Evolutionary conservation across 1,140 invertebrate genomes (phyloP).

Genomic region (Drosophila truncata): DNA sequence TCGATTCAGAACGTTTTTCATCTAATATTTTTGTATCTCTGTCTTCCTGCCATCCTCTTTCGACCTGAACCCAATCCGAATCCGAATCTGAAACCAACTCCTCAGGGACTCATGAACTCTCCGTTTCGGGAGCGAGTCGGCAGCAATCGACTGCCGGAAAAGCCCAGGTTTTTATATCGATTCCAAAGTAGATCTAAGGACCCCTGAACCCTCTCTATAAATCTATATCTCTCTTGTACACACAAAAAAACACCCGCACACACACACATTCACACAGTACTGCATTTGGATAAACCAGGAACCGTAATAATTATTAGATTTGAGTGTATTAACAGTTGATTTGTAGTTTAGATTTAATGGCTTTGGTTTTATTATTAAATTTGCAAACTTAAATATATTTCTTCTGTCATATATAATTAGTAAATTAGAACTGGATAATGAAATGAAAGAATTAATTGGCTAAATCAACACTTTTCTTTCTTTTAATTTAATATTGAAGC

Average conservation of each 20-base stretch:
- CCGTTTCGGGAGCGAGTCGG: slow-evolving; percentile 94
- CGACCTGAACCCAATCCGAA: slow-evolving; percentile 24
- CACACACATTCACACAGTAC: slow-evolving; percentile 4
- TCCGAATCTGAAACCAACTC: slow-evolving; percentile 38
- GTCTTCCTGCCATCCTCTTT: slow-evolving; percentile 18
- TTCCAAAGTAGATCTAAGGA: slow-evolving; percentile 54
- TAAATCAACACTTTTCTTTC: too few species aligned
- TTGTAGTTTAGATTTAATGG: not conserved
- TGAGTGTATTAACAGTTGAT: slow-evolving; percentile 2
- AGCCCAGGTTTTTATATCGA: slow-evolving; percentile 89
- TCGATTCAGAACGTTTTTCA: slow-evolving; percentile 7
- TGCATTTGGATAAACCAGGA: slow-evolving; percentile 58
- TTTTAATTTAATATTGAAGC: not conserved
- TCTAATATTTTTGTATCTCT: slow-evolving; percentile 60
- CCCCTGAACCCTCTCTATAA: not conserved
- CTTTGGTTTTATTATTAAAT: not conserved
- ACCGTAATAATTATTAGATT: slow-evolving; percentile 14
- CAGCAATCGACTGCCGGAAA: slow-evolving; percentile 93
- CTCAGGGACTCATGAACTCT: slow-evolving; percentile 88
- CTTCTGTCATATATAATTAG: too few species aligned
- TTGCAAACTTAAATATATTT: not conserved
- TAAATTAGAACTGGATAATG: not conserved
- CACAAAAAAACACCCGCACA: slow-evolving; percentile 25
- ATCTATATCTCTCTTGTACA: slow-evolving; percentile 15
- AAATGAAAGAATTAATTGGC: too few species aligned